phyloP scores from a whole-genome alignment of 2,113 vertebrate species.

The Mus spicilegus region DNA sequence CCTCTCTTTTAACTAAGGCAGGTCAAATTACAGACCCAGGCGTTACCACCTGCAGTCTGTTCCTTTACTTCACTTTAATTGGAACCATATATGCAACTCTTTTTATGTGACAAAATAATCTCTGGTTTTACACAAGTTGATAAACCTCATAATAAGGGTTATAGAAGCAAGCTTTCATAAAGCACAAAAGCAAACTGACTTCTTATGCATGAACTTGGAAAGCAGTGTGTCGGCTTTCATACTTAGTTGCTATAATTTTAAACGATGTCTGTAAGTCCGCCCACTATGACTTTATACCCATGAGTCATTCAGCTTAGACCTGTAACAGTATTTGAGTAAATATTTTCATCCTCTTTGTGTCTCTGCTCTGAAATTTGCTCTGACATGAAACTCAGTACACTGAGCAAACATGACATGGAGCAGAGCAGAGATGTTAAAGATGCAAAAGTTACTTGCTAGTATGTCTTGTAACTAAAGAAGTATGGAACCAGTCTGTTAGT shows the following conservation, averaged over 20 bases:
- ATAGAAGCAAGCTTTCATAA: constrained; percentile 36
- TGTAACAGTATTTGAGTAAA: background rate
- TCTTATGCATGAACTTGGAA: constrained; percentile 26
- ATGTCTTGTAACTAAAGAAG: background rate
- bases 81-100: background rate
- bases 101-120: constrained; percentile 56
- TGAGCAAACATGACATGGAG: background rate
- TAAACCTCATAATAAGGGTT: constrained; percentile 24
- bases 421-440: background rate
- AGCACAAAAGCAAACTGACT: constrained; percentile 12
- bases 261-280: background rate
- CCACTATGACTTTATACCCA: background rate
- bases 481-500: background rate
- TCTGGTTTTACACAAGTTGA: constrained; percentile 50
- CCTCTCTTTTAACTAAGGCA: constrained; percentile 33
- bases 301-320: background rate
- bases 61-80: constrained; percentile 40
- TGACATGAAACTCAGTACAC: background rate
- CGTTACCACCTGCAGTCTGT: background rate
- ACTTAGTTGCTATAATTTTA: background rate
- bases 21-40: constrained; percentile 47
- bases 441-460: background rate
- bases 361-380: background rate
- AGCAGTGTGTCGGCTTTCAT: background rate
- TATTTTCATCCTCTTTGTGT: background rate